Evolutionary conservation across 2,113 vertebrate genomes (phyloP).

Genomic region (Bufo bufo): DNA sequence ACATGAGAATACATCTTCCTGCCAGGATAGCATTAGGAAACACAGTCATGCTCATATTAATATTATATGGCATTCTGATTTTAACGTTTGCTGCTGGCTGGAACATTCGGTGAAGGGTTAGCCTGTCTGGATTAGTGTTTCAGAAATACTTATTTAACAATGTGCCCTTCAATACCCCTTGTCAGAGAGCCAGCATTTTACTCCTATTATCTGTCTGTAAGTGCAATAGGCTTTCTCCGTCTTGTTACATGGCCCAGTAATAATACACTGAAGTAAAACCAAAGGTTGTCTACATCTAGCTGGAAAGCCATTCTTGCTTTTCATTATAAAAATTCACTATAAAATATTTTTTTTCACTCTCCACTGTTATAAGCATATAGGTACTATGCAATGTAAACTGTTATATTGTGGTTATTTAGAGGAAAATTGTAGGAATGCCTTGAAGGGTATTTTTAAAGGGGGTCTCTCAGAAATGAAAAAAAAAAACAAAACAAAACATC

Average conservation of each 20-base stretch:
- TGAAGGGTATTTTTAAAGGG: background rate
- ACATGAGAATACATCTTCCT: slow-evolving; percentile 60
- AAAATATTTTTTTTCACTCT: background rate
- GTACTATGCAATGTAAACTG: background rate
- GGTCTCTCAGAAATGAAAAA: no score
- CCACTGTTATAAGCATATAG: background rate
- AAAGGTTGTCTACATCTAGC: slow-evolving; percentile 58
- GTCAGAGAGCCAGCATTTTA: slow-evolving; percentile 62
- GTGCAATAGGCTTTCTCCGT: slow-evolving; percentile 62
- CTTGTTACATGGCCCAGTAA: slow-evolving; percentile 62
- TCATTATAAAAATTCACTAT: background rate
- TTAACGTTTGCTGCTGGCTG: slow-evolving; percentile 62
- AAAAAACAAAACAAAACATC: no score
- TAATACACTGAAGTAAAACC: slow-evolving; percentile 59
- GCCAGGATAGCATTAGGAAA: slow-evolving; percentile 68
- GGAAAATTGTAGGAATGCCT: no score
- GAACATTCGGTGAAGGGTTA: slow-evolving; percentile 69
- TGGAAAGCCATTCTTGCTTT: background rate
- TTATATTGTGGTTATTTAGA: background rate
- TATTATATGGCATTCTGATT: slow-evolving; percentile 64
- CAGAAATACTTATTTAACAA: slow-evolving; percentile 69
- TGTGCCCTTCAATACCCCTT: slow-evolving; percentile 65
- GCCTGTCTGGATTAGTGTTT: slow-evolving; percentile 67
- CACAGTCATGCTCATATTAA: slow-evolving; percentile 71
- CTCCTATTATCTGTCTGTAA: slow-evolving; percentile 62